These are phyloP conservation scores for Turnix velox DNA, from an alignment of 2,113 vertebrate species.

Conservation along the genomic window DNA sequence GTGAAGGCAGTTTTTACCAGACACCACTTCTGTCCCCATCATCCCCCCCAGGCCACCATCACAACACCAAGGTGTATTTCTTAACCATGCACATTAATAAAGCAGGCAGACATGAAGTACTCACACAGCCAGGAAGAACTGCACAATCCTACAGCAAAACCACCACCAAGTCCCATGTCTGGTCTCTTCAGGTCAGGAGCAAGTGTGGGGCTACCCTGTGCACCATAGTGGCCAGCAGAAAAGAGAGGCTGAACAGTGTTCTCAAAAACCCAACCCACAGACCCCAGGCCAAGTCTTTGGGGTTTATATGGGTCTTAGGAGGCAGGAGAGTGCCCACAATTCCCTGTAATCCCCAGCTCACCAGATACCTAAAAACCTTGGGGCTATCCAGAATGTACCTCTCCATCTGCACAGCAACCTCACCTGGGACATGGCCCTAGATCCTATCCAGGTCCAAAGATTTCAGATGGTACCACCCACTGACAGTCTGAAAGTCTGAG, in stretches of 20 bases:
- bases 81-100: rapidly evolving
- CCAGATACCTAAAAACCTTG: background rate
- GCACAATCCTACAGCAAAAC: background rate
- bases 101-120: rapidly evolving
- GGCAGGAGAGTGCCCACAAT: rapidly evolving
- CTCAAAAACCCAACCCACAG: background rate
- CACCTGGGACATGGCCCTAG: rapidly evolving
- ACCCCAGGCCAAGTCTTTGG: background rate
- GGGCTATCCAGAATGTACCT: background rate
- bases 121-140: background rate
- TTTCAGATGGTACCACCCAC: background rate
- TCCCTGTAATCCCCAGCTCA: background rate
- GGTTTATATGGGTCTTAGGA: rapidly evolving
- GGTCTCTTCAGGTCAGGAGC: background rate
- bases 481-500: background rate
- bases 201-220: background rate
- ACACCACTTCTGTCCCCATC: background rate
- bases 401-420: rapidly evolving
- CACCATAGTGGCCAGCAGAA: rapidly evolving
- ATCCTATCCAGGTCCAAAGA: background rate
- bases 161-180: rapidly evolving
- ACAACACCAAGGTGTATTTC: background rate
- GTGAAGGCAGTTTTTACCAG: background rate
- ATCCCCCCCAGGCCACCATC: background rate
- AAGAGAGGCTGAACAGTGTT: background rate